These are phyloP conservation scores for Corythaixoides concolor DNA, from an alignment of 2,113 vertebrate genomes.

Conservation along the genomic window DNA sequence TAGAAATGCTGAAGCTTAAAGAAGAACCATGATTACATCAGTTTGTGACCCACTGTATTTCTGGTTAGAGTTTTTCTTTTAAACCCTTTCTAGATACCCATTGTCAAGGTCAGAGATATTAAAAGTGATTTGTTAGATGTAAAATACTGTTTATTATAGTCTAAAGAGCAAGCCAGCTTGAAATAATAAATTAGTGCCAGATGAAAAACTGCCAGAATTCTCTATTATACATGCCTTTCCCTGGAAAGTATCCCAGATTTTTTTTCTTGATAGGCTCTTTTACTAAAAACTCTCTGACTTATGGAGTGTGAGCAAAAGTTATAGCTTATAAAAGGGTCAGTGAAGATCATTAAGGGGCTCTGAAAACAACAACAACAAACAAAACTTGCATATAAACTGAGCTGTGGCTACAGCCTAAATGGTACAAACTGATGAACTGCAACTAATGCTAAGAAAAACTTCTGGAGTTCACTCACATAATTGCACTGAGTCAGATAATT, in stretches of 20 bases:
- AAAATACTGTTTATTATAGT: conserved; percentile 46
- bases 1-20: background rate
- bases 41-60: conserved; percentile 9
- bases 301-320: conserved; percentile 63
- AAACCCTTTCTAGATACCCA: conserved; percentile 34
- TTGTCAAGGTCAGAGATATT: conserved; percentile 55
- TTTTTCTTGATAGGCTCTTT: conserved; percentile 53
- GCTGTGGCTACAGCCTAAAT: background rate
- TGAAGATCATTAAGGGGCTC: conserved; percentile 43
- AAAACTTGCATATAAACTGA: conserved; percentile 18
- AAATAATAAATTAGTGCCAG: conserved; percentile 66
- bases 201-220: conserved; percentile 36
- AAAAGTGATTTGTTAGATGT: conserved; percentile 43
- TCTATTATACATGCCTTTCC: conserved; percentile 53
- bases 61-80: background rate
- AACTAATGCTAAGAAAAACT: conserved; percentile 31
- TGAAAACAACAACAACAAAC: conserved; percentile 53
- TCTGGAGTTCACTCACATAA: background rate
- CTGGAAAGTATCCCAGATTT: conserved; percentile 63
- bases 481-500: conserved; percentile 23
- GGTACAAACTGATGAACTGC: conserved; percentile 36
- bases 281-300: conserved; percentile 60
- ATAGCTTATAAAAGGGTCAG: conserved; percentile 52
- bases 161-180: conserved; percentile 50
- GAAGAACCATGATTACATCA: background rate